phyloP scores from a whole-genome alignment of 2,888 invertebrate species.

The Eupithecia abbreviata region DNA sequence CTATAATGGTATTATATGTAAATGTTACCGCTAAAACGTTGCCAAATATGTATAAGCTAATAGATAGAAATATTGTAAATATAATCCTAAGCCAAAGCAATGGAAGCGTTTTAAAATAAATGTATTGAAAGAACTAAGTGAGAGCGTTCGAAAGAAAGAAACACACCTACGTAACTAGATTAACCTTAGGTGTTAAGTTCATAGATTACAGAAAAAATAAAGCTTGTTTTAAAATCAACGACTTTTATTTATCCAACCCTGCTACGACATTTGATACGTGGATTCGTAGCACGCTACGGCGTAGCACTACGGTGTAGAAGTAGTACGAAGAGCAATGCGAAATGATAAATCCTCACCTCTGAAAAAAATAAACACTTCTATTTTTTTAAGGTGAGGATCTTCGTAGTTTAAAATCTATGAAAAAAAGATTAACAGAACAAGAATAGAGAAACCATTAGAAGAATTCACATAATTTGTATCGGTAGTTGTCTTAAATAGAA shows the following conservation, averaged over 20 bases:
- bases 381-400: no score
- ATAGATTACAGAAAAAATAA: slow-evolving; percentile 76
- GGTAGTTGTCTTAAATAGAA: background rate
- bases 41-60: slow-evolving; percentile 78
- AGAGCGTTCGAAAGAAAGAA: slow-evolving; percentile 58
- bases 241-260: slow-evolving; percentile 3
- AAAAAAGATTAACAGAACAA: background rate
- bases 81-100: slow-evolving; percentile 72
- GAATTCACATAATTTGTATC: background rate
- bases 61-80: slow-evolving; percentile 78
- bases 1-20: slow-evolving; percentile 64
- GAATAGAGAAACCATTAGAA: background rate
- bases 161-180: slow-evolving; percentile 64
- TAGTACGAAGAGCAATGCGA: no score
- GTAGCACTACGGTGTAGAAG: background rate
- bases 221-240: slow-evolving; percentile 76
- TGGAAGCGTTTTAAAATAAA: slow-evolving; percentile 70
- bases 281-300: background rate
- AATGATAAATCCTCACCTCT: no score
- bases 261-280: background rate
- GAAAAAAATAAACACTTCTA: no score
- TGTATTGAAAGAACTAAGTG: slow-evolving; percentile 65
- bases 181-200: slow-evolving; percentile 61
- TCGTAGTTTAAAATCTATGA: background rate
- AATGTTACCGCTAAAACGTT: slow-evolving; percentile 77